Evolutionary conservation across 1,140 invertebrate species (phyloP).

Genomic region (Macrotrachela quadricornifera): DNA sequence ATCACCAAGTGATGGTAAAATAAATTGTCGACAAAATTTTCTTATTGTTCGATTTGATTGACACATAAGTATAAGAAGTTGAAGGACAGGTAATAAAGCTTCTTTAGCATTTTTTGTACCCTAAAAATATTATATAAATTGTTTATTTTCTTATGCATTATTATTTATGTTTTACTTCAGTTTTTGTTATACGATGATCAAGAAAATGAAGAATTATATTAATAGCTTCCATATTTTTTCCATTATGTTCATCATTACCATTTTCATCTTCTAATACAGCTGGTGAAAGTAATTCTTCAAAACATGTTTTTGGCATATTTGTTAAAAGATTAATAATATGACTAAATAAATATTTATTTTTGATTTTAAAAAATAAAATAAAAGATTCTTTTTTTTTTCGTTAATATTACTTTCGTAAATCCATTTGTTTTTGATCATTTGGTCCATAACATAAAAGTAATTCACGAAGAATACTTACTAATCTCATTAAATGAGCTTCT

Average conservation of each 20-base stretch:
- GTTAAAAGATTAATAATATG: slow-evolving; percentile 40
- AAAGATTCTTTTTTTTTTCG: not conserved
- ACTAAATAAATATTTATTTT: slow-evolving; percentile 23
- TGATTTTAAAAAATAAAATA: no score
- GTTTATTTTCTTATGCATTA: not conserved
- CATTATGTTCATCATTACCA: slow-evolving; percentile 11
- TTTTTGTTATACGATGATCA: slow-evolving; percentile 35
- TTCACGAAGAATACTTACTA: slow-evolving; percentile 47
- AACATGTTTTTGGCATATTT: slow-evolving; percentile 35
- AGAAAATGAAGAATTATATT: slow-evolving; percentile 44
- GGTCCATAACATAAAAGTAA: slow-evolving; percentile 41
- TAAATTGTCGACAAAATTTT: slow-evolving; percentile 46
- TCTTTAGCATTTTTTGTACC: no score
- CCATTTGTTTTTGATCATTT: slow-evolving; percentile 40
- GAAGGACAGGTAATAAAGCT: slow-evolving; percentile 40
- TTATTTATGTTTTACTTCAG: slow-evolving; percentile 14
- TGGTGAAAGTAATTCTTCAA: slow-evolving; percentile 35
- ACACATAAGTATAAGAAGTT: slow-evolving; percentile 43
- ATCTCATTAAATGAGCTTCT: slow-evolving; percentile 45
- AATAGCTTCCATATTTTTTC: slow-evolving; percentile 46
- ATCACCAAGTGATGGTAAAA: slow-evolving; percentile 50
- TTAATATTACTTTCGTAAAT: slow-evolving; percentile 42
- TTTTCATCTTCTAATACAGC: slow-evolving; percentile 6
- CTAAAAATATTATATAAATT: not conserved
- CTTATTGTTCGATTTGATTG: slow-evolving; percentile 43